Conservation (phyloP, 2,797 vertebrate genomes). For the Momotus momota region DNA sequence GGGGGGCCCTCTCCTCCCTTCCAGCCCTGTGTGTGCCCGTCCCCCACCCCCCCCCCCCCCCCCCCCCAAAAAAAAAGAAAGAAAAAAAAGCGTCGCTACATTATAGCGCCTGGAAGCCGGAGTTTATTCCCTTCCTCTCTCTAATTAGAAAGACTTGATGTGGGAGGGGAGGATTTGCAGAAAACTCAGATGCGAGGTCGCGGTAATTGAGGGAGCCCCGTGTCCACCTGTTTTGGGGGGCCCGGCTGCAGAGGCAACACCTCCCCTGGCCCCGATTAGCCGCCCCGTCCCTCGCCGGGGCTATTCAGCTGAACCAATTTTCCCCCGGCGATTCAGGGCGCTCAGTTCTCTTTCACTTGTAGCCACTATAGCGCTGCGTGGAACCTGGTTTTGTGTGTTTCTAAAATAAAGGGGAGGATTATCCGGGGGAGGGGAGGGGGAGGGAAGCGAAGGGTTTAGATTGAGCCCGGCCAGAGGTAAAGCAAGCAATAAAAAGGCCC, state of each 20-base stretch:
- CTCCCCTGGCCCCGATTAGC: slow-evolving; percentile 88
- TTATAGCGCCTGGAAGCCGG: not conserved
- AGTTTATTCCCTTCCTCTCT: slow-evolving; percentile 10
- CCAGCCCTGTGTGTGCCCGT: not conserved
- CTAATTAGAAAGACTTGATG: slow-evolving; percentile 37
- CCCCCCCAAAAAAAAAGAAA: not conserved
- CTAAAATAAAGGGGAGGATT: slow-evolving; percentile 92
- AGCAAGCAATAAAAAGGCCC: slow-evolving; percentile 87
- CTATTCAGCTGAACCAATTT: slow-evolving; percentile 90
- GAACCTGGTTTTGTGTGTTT: slow-evolving; percentile 93
- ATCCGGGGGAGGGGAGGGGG: slow-evolving; percentile 82
- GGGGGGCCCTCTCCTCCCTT: not conserved
- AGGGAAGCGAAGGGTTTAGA: slow-evolving; percentile 79
- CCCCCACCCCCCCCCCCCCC: no score
- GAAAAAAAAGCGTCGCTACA: not conserved
- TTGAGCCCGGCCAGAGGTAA: slow-evolving; percentile 87
- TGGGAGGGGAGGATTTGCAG: slow-evolving; percentile 41
- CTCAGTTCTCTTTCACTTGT: slow-evolving; percentile 91
- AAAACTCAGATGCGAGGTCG: slow-evolving; percentile 62
- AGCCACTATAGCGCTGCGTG: slow-evolving; percentile 95
- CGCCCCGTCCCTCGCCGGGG: slow-evolving; percentile 84
- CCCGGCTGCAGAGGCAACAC: slow-evolving; percentile 81
- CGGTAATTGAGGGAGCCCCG: slow-evolving; percentile 86
- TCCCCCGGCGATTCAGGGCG: slow-evolving; percentile 86
- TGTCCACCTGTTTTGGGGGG: slow-evolving; percentile 90